These are phyloP conservation scores for Salvelinus fontinalis DNA, from an alignment of 2,113 vertebrate species.

Conservation along the genomic window DNA sequence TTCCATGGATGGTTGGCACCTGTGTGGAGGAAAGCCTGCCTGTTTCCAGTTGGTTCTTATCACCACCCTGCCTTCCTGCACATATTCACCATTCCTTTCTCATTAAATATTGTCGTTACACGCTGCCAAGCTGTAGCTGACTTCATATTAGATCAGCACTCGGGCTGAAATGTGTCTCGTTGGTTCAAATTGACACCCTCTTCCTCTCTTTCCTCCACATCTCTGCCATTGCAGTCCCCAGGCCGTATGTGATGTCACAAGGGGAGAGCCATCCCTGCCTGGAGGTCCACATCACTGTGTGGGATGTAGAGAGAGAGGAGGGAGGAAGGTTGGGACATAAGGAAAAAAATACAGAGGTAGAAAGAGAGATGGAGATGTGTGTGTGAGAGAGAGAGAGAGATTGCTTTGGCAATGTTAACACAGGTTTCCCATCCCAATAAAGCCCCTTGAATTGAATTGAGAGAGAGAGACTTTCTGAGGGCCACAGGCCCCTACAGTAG, in stretches of 20 bases:
- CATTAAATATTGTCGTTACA: slow-evolving; percentile 49
- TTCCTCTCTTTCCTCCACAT: slow-evolving; percentile 11
- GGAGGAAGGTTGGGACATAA: neutral
- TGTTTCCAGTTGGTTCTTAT: slow-evolving; percentile 42
- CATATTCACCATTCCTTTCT: slow-evolving; percentile 36
- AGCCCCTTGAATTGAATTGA: too few species aligned
- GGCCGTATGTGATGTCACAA: neutral
- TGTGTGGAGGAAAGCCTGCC: too few species aligned
- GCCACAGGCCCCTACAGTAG: too few species aligned
- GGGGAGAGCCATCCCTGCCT: neutral
- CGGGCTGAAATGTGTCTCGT: neutral
- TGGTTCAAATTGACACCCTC: neutral
- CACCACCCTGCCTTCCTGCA: slow-evolving; percentile 13
- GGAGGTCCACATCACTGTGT: neutral
- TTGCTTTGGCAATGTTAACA: too few species aligned
- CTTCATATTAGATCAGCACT: slow-evolving; percentile 27
- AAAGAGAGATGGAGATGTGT: neutral
- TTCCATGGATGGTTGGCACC: too few species aligned
- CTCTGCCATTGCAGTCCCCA: neutral
- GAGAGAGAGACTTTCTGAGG: neutral
- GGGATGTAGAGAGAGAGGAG: neutral
- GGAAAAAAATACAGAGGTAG: neutral
- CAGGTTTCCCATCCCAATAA: too few species aligned
- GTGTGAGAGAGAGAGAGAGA: slow-evolving; percentile 1
- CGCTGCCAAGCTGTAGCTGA: slow-evolving; percentile 34